Evolutionary conservation across 2,888 invertebrate genomes (phyloP), one percentile per base, ranked within the genome.

Genomic region (Megalurothrips usitatus): DNA sequence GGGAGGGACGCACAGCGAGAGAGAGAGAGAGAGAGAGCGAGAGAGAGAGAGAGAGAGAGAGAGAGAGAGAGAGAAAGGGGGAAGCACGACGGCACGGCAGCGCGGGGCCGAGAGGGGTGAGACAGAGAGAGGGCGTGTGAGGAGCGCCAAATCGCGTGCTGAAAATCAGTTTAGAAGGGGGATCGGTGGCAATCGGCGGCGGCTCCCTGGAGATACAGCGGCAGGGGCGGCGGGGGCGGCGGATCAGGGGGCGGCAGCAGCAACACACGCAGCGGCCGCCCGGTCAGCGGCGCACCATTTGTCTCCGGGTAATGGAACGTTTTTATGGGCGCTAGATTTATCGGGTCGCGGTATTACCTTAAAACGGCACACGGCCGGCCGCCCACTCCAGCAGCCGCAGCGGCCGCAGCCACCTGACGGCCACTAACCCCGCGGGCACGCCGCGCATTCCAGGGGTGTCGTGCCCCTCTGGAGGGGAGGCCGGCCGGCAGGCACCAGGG

Each of bases 121-220:
- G 34, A 43, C 3, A 43, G 23, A 63, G 23, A 68, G 11, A 68
- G 9, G 11, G 63, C 9, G 63, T n/a, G 14, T 6, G 52, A 52
- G 52, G 52, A 52, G 52, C 11, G 68, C 68, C 12, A 75, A 75
- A 75, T 23, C 26, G 68, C 68, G 23, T 75, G 68, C 68, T 75
- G 68, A 75, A 75, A 75, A 75, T 75, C 68, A 75, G 68, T 75
- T 75, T 75, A 75, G 68, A 75, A 26, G 68, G 58, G n/a, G 58
- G 58, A 58, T 58, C n/a, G 58, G 58, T n/a, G 58, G 68, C 68
- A 75, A 75, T 26, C 23, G 68, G 58, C n/a, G 52, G 52, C 52
- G 14, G 58, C 34, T 6, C 34, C 6, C 58, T 17, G 19, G 58
- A 19, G 58, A 58, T 58, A 58, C 9, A 23, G 68, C 68, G n/a